Conservation (phyloP, 2,888 invertebrate species). For the Bursaphelenchus okinawaensis region DNA sequence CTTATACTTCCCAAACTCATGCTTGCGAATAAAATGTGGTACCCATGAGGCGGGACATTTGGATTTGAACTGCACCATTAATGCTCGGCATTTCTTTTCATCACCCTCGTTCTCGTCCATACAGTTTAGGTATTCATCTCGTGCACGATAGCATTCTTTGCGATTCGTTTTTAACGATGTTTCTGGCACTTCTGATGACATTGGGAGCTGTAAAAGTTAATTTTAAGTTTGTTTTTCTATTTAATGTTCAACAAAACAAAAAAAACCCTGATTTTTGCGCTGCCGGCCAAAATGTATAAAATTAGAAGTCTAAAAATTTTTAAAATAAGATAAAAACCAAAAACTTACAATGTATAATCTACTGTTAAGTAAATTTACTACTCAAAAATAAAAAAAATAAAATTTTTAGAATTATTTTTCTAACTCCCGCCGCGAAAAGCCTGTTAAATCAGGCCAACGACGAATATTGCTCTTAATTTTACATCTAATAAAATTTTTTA, state of each 20-base stretch:
- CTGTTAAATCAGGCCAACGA: not conserved
- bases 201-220: not conserved
- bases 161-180: conserved; percentile 19
- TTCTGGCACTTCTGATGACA: conserved; percentile 9
- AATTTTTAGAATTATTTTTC: not conserved
- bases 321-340: no score
- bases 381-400: no score
- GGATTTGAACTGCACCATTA: conserved; percentile 13
- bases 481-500: not conserved
- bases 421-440: not conserved
- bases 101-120: conserved; percentile 15
- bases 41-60: conserved; percentile 30
- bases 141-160: conserved; percentile 25
- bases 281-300: no score
- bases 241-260: no score
- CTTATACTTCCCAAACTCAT: conserved; percentile 51
- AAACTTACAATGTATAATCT: no score
- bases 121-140: conserved; percentile 22
- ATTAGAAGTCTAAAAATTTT: not conserved
- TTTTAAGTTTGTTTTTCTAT: no score
- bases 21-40: conserved; percentile 46
- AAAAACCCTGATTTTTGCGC: no score
- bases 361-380: no score
- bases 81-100: conserved; percentile 20
- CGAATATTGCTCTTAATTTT: not conserved